Evolutionary conservation across 1,140 invertebrate genomes (phyloP).

Genomic region (Caenorhabditis tropicalis): DNA sequence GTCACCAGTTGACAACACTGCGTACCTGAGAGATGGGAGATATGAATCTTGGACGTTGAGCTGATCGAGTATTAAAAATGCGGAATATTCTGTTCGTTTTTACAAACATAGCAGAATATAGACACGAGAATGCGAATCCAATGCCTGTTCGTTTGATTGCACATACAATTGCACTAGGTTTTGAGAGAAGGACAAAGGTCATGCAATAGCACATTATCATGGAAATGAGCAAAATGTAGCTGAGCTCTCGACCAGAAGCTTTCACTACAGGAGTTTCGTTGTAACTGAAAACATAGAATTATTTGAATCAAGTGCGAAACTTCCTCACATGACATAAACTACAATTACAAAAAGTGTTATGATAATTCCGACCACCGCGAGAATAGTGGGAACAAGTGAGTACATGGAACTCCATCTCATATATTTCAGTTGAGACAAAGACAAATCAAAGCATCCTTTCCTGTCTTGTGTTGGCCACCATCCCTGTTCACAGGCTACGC

Average conservation of each 20-base stretch:
- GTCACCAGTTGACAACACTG: not conserved
- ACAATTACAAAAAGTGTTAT: slow-evolving; percentile 74
- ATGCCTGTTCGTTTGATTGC: slow-evolving; percentile 77
- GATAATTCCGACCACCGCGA: slow-evolving; percentile 76
- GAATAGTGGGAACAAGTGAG: slow-evolving; percentile 75
- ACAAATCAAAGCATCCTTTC: slow-evolving; percentile 72
- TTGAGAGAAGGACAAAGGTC: slow-evolving; percentile 77
- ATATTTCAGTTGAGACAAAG: slow-evolving; percentile 74
- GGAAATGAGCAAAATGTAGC: slow-evolving; percentile 80
- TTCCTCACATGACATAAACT: slow-evolving; percentile 72
- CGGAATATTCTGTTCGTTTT: slow-evolving; percentile 82
- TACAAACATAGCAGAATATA: slow-evolving; percentile 81
- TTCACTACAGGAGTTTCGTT: slow-evolving; percentile 83
- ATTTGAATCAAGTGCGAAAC: not conserved
- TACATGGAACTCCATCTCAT: slow-evolving; percentile 76
- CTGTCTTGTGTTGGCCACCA: slow-evolving; percentile 73
- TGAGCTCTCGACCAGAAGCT: slow-evolving; percentile 83
- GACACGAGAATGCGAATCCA: slow-evolving; percentile 79
- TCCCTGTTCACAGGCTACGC: slow-evolving; percentile 76
- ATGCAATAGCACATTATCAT: slow-evolving; percentile 77
- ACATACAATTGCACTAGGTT: slow-evolving; percentile 77
- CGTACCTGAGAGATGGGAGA: slow-evolving; percentile 79
- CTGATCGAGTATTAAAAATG: slow-evolving; percentile 79
- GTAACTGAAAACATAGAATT: slow-evolving; percentile 70
- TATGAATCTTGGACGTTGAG: slow-evolving; percentile 79